Conservation (phyloP, 2,888 invertebrate species). For the Leuctra nigra region DNA sequence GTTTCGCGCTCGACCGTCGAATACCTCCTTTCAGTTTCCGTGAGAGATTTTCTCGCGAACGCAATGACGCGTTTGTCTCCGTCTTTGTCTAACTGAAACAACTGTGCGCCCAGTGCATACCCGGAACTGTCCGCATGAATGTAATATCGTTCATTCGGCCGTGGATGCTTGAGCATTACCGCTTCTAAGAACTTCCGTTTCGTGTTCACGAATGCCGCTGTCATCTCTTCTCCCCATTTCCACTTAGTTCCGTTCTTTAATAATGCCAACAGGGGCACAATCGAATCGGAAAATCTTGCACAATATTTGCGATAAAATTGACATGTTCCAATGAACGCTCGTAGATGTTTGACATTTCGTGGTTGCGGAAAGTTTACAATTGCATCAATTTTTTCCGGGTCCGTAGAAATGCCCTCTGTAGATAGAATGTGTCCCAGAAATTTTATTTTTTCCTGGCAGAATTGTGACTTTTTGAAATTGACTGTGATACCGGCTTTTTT, state of each 20-base stretch:
- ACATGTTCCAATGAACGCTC: slow-evolving; percentile 27
- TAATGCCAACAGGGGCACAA: slow-evolving; percentile 25
- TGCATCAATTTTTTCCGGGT: slow-evolving; percentile 29
- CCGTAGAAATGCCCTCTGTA: slow-evolving; percentile 15
- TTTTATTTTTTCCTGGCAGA: background rate
- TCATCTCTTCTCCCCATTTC: slow-evolving; percentile 22
- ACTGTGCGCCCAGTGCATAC: background rate
- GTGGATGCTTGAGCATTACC: slow-evolving; percentile 22
- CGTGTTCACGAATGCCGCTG: slow-evolving; percentile 21
- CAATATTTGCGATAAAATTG: slow-evolving; percentile 5
- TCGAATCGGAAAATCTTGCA: background rate
- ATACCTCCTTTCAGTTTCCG: background rate
- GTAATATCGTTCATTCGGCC: slow-evolving; percentile 19
- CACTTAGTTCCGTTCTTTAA: slow-evolving; percentile 22
- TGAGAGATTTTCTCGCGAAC: slow-evolving; percentile 20
- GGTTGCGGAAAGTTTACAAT: slow-evolving; percentile 33
- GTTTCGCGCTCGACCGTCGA: background rate
- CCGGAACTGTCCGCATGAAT: slow-evolving; percentile 25
- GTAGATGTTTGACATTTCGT: slow-evolving; percentile 31
- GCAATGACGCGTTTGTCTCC: slow-evolving; percentile 26
- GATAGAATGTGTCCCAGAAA: slow-evolving; percentile 17
- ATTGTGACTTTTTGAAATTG: background rate
- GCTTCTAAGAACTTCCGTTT: slow-evolving; percentile 26
- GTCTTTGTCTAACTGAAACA: slow-evolving; percentile 20
- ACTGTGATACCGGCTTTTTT: background rate